Conservation (phyloP, 2,113 vertebrate species). For the Rissa tridactyla region DNA sequence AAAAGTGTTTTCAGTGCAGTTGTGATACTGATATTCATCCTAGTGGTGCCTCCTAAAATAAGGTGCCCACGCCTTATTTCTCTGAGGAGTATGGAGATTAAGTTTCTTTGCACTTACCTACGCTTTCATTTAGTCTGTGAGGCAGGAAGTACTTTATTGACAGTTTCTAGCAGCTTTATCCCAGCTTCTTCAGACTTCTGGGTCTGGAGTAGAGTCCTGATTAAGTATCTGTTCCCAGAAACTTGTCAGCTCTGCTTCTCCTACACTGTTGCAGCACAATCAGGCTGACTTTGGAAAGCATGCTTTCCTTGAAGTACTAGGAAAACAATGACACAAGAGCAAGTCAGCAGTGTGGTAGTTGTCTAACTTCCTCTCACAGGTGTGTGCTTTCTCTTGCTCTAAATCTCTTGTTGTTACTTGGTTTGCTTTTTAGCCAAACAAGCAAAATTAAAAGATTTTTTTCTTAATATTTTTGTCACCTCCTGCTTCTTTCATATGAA, state of each 20-base stretch:
- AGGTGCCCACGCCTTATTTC: background rate
- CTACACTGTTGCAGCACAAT: background rate
- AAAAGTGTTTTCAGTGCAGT: background rate
- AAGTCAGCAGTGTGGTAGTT: background rate
- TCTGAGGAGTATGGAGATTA: background rate
- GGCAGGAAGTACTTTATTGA: background rate
- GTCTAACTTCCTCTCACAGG: background rate
- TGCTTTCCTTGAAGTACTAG: background rate
- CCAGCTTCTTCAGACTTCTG: background rate
- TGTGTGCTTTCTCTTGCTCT: background rate
- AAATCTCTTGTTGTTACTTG: background rate
- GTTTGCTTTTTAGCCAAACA: background rate
- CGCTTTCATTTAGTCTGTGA: background rate
- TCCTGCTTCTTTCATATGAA: background rate
- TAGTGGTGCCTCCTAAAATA: background rate
- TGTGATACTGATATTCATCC: background rate
- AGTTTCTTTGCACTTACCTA: background rate
- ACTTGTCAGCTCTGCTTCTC: background rate
- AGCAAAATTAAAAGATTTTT: background rate
- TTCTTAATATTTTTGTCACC: background rate
- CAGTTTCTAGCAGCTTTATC: background rate
- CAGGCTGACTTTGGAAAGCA: background rate
- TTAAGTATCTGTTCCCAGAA: background rate
- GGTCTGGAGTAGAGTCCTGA: background rate
- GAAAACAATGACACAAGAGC: background rate